Percentiles rank a stretch among this genome's conserved stretches.
phyloP scores from a whole-genome alignment of 2,113 vertebrate species.

The Tragelaphus imberbis region DNA sequence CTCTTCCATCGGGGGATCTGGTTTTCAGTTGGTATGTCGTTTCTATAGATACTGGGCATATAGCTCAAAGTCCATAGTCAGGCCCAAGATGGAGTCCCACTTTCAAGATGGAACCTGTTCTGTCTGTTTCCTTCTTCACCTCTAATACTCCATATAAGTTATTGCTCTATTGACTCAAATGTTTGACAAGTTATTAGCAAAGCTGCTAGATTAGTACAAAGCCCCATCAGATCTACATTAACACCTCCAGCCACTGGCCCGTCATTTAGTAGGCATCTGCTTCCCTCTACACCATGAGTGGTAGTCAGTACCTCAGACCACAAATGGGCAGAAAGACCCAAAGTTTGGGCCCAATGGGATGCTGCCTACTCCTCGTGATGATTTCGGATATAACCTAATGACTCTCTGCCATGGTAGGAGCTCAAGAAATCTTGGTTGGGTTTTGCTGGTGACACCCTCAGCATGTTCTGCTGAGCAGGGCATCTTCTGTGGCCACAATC shows the following conservation, averaged over 20 bases:
- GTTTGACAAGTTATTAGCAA: neutral
- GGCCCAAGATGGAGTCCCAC: neutral
- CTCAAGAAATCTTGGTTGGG: neutral
- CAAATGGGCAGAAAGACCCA: neutral
- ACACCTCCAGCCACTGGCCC: neutral
- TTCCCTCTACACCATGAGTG: no score
- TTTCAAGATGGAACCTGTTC: neutral
- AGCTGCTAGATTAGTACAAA: neutral
- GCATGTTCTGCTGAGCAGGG: neutral
- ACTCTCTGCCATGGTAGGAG: neutral
- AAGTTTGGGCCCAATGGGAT: neutral
- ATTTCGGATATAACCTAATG: neutral
- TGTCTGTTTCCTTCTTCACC: neutral
- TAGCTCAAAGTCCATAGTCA: neutral
- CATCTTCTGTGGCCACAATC: neutral
- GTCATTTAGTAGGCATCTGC: neutral
- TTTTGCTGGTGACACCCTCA: neutral
- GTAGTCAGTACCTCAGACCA: neutral
- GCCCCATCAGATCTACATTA: neutral
- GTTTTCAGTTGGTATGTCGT: neutral
- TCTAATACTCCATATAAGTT: neutral
- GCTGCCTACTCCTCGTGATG: neutral
- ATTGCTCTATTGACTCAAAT: neutral
- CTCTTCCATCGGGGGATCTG: neutral
- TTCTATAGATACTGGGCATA: neutral